Evolutionary conservation across 1,140 invertebrate species (phyloP).

Genomic region (Brachionus sp.): DNA sequence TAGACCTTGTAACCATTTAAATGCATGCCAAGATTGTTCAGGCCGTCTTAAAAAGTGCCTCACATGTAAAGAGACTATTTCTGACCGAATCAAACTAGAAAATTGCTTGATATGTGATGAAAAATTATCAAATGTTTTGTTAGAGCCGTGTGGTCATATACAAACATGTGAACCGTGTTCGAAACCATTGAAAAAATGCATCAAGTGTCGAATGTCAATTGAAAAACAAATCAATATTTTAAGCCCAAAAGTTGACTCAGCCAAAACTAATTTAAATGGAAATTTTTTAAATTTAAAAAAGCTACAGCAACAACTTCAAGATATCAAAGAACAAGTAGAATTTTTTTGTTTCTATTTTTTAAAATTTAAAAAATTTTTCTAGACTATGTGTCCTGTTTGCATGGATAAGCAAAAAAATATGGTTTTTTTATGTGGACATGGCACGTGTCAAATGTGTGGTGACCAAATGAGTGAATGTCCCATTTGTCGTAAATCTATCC

Average conservation of each 20-base stretch:
- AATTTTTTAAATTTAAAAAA: constrained; percentile 69
- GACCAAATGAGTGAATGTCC: constrained; percentile 72
- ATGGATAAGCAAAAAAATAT: constrained; percentile 94
- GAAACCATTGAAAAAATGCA: constrained; percentile 90
- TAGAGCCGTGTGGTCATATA: constrained; percentile 90
- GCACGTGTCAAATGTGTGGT: constrained; percentile 94
- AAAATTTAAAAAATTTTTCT: constrained; percentile 47
- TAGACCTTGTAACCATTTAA: constrained; percentile 82
- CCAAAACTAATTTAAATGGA: constrained; percentile 65
- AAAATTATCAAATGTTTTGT: constrained; percentile 80
- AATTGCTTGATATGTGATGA: constrained; percentile 93
- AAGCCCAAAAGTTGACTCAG: constrained; percentile 81
- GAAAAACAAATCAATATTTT: constrained; percentile 62
- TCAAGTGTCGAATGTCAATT: constrained; percentile 82
- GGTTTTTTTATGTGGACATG: constrained; percentile 96
- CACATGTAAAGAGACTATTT: constrained; percentile 79
- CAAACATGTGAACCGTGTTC: constrained; percentile 87
- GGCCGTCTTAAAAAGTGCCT: constrained; percentile 91
- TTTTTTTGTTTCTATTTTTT: neutral
- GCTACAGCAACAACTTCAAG: constrained; percentile 89
- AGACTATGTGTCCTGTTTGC: constrained; percentile 97
- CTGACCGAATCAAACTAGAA: constrained; percentile 69
- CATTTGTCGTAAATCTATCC: constrained; percentile 89
- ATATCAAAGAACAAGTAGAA: constrained; percentile 89
- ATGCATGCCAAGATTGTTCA: constrained; percentile 83